Evolutionary conservation across 1,140 invertebrate species (phyloP).

Genomic region (Drosophila albomicans): DNA sequence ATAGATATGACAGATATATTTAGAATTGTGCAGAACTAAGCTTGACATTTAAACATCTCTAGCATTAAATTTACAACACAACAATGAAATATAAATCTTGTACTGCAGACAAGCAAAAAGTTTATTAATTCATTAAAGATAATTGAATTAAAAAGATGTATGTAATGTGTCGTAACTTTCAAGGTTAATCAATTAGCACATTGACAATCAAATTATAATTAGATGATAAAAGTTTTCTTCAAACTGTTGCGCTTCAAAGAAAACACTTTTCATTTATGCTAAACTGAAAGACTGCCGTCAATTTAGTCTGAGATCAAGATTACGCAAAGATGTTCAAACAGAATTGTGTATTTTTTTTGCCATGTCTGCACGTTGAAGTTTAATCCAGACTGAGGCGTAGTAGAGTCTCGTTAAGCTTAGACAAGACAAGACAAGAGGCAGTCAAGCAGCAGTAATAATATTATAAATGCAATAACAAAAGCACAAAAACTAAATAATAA

Average conservation of each 20-base stretch:
- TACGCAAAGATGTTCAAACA: conserved; percentile 11
- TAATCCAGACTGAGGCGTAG: conserved; percentile 45
- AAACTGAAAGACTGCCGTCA: neutral
- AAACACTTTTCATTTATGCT: conserved; percentile 5
- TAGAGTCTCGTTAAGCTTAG: conserved; percentile 23
- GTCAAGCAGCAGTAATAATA: conserved; percentile 70
- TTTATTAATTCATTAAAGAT: too few species aligned
- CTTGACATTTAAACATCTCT: too few species aligned
- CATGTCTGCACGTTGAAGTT: conserved; percentile 26
- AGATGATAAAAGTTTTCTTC: neutral
- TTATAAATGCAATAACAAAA: conserved; percentile 51
- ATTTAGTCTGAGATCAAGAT: conserved; percentile 4
- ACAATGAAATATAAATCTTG: too few species aligned
- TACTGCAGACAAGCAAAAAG: too few species aligned
- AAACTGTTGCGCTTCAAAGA: neutral
- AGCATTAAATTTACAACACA: too few species aligned
- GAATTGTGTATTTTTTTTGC: conserved; percentile 23
- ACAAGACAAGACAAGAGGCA: conserved; percentile 61
- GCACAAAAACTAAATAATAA: conserved; percentile 14
- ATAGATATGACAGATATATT: neutral
- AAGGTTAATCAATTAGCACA: too few species aligned
- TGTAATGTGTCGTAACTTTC: too few species aligned
- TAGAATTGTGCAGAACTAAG: neutral
- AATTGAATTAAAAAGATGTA: too few species aligned
- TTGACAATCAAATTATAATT: neutral